Percentiles rank a stretch among this genome's conserved stretches.
phyloP scores from a whole-genome alignment of 2,113 vertebrate genomes.

The Electrona antarctica region DNA sequence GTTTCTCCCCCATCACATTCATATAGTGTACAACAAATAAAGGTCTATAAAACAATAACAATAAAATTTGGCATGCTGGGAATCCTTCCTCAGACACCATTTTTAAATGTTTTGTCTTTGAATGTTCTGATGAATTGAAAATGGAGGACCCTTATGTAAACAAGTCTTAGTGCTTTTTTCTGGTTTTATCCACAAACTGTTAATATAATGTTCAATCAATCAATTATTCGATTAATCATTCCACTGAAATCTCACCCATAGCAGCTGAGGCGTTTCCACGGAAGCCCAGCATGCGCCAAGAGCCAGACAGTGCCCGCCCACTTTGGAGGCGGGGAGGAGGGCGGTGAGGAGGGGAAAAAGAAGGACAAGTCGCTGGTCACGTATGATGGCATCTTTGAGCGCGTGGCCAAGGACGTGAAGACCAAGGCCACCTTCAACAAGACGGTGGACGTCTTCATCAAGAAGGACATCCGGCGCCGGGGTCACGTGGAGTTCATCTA shows the following conservation, averaged over 20 bases:
- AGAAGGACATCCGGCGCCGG: constrained; percentile 76
- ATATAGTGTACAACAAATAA: too few relatives aligned
- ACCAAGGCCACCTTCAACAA: constrained; percentile 80
- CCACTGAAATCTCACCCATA: constrained; percentile 7
- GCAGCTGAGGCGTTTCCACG: constrained; percentile 58
- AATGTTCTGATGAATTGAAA: too few relatives aligned
- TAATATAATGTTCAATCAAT: too few relatives aligned
- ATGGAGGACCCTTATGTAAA: too few relatives aligned
- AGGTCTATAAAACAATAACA: too few relatives aligned
- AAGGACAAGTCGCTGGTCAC: constrained; percentile 43
- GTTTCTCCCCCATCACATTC: too few relatives aligned
- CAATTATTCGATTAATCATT: too few relatives aligned
- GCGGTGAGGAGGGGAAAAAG: background rate
- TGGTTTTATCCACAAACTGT: too few relatives aligned
- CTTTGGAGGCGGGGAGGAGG: background rate
- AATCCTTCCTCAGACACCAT: too few relatives aligned
- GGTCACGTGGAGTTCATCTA: constrained; percentile 93
- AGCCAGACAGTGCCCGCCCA: background rate
- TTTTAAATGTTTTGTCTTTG: too few relatives aligned
- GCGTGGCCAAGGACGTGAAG: constrained; percentile 36
- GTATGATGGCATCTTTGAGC: constrained; percentile 77
- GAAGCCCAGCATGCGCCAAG: constrained; percentile 41
- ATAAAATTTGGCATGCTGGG: too few relatives aligned
- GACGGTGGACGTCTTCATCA: constrained; percentile 76
- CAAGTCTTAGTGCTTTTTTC: too few relatives aligned